Evolutionary conservation across 2,797 vertebrate species (phyloP), one percentile per base, ranked within the genome.

Genomic region (Cossypha caffra): DNA sequence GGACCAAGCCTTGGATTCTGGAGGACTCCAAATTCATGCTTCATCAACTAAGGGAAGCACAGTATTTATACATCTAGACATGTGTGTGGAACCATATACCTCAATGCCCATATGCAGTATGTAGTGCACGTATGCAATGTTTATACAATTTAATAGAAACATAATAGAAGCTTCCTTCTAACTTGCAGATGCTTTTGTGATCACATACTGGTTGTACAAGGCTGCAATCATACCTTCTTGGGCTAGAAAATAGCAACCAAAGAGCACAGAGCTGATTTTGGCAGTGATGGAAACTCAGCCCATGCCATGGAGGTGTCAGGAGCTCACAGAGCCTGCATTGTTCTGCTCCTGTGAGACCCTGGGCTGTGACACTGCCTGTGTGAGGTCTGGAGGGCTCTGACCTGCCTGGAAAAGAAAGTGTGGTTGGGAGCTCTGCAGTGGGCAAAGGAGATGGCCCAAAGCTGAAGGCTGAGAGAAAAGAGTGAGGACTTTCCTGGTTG

Each of bases 161-260:
- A 68, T 47, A 85, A 77, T 15, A 95, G 38, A 81, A 86, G 37
- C 37, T 66, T 86, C 52, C 55, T 81, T 68, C 82, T 92, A 48
- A 86, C 12, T 89, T 59, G 31, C 24, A 64, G 43, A 78, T 69
- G 29, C 21, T 33, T 81, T 80, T 29, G 28, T 3, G 26, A 52
- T 83, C 75, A 66, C 3, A 3, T 33, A 26, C 33, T 26, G 8
- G 3, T 80, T 68, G 10, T 57, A n/a, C 9, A 10, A 90, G 69
- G 47, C 62, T n/a, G 5, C 55, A 91, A 66, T 72, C 23, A 57
- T 62, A 48, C 19, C 40, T 91, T 66, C n/a, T 66, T 35, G 57
- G 45, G 40, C 29, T 90, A 59, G 69, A 79, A 87, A 93, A 88
- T 1, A 83, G 28, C 62, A 89, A 59, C 12, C 10, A 35, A 75